Conservation (phyloP, 1,140 invertebrate species). For the Scylla paramamosain region DNA sequence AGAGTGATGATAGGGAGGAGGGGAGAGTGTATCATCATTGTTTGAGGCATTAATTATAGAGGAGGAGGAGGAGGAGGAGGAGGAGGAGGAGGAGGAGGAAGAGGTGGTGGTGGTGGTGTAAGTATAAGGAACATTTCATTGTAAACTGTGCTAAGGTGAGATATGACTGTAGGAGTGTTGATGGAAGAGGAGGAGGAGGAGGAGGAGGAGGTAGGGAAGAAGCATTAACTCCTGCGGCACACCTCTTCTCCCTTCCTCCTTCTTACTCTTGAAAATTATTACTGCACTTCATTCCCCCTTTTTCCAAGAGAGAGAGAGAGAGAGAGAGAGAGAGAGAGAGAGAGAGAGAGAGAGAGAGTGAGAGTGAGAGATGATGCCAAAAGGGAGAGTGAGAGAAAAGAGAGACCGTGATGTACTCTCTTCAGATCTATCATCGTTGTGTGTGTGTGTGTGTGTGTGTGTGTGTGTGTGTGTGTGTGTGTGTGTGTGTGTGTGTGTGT, state of each 20-base stretch:
- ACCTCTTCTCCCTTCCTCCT: background rate
- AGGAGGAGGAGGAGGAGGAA: background rate
- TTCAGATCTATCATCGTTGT: background rate
- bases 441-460: background rate
- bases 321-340: slow-evolving; percentile 49
- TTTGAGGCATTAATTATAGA: slow-evolving; percentile 5
- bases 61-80: background rate
- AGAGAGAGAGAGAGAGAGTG: slow-evolving; percentile 44
- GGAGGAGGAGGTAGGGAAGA: background rate
- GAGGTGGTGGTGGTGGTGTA: background rate
- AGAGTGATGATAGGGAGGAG: background rate
- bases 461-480: background rate
- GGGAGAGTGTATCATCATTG: slow-evolving; percentile 11
- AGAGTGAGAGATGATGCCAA: background rate
- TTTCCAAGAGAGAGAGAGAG: background rate
- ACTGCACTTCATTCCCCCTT: background rate
- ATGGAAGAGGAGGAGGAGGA: background rate
- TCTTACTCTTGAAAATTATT: background rate
- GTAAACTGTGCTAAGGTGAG: background rate
- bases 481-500: background rate
- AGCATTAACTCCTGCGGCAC: background rate
- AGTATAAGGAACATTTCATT: background rate
- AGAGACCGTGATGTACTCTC: background rate
- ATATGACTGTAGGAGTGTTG: background rate
- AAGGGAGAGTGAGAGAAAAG: background rate